These are phyloP conservation scores for Hippocampus comes DNA, from an alignment of 2,113 vertebrate species.

Conservation along the genomic window DNA sequence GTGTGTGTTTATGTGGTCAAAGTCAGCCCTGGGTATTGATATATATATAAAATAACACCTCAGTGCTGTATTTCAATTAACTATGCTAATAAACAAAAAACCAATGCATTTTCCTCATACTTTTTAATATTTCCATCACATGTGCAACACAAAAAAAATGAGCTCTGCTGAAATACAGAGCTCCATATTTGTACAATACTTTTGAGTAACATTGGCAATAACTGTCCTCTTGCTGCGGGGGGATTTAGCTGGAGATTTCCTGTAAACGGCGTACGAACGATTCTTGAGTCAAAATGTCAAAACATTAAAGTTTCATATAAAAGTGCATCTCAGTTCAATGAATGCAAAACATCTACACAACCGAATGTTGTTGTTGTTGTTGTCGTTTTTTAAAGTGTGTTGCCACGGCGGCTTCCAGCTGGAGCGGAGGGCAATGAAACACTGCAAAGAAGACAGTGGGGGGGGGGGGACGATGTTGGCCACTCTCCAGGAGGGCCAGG, in stretches of 20 bases:
- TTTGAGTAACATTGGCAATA: constrained; percentile 76
- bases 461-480: constrained; percentile 38
- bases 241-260: constrained; percentile 66
- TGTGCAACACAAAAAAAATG: constrained; percentile 81
- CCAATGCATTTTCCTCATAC: constrained; percentile 67
- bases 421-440: constrained; percentile 57
- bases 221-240: constrained; percentile 69
- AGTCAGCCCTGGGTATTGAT: too few relatives aligned
- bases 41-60: not conserved
- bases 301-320: constrained; percentile 79
- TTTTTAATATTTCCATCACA: constrained; percentile 83
- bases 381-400: constrained; percentile 33
- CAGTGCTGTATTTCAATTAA: not conserved
- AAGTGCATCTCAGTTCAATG: constrained; percentile 79
- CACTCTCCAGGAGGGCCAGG: constrained; percentile 69
- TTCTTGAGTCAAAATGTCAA: constrained; percentile 76
- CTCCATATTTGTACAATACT: constrained; percentile 81
- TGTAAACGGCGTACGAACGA: constrained; percentile 72
- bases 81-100: constrained; percentile 14
- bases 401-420: constrained; percentile 68
- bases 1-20: too few relatives aligned
- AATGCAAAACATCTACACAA: constrained; percentile 77
- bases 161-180: constrained; percentile 77
- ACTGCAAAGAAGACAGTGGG: constrained; percentile 45
- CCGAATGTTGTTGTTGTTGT: constrained; percentile 57